phyloP scores from a whole-genome alignment of 92 coral and sea anemone species.

The Scolanthus callimorphus region DNA sequence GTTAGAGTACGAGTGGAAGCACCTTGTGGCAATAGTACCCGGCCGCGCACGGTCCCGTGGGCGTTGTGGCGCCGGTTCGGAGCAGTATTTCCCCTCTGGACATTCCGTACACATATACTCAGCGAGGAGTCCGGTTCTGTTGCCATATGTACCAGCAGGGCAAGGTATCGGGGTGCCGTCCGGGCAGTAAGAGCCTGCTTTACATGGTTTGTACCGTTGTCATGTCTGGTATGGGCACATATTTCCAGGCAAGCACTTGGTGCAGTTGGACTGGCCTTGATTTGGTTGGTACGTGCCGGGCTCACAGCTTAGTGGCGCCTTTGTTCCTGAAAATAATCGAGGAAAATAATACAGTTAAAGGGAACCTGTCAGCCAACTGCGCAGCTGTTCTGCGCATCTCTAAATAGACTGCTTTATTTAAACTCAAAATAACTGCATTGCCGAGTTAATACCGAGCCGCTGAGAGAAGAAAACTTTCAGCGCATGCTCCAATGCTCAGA shows the following conservation, averaged over 20 bases:
- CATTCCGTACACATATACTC: slow-evolving; percentile 80
- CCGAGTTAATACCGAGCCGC: no score
- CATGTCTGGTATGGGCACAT: slow-evolving; percentile 91
- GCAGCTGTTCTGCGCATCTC: no score
- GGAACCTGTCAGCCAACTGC: no score
- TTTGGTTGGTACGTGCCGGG: slow-evolving; percentile 92
- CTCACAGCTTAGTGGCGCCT: slow-evolving; percentile 62
- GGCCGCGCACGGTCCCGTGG: slow-evolving; percentile 69
- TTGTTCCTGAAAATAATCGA: slow-evolving; percentile 53
- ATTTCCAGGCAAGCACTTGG: slow-evolving; percentile 71
- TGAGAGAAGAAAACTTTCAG: no score
- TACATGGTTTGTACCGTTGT: no score
- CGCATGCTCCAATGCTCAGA: no score
- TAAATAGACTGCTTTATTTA: no score
- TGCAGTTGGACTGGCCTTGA: slow-evolving; percentile 73
- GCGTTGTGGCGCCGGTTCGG: slow-evolving; percentile 62
- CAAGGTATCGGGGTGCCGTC: slow-evolving; percentile 80
- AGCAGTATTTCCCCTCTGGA: slow-evolving; percentile 78
- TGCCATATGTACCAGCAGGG: slow-evolving; percentile 92
- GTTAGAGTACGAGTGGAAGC: slow-evolving; percentile 79
- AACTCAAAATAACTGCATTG: no score
- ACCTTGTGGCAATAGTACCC: slow-evolving; percentile 90
- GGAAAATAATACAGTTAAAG: no score
- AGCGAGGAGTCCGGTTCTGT: slow-evolving; percentile 63
- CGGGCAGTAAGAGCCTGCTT: slow-evolving; percentile 88